Percentiles rank a stretch among this genome's conserved stretches.
Conservation (phyloP, 2,797 vertebrate species). For the Enoplosus armatus region DNA sequence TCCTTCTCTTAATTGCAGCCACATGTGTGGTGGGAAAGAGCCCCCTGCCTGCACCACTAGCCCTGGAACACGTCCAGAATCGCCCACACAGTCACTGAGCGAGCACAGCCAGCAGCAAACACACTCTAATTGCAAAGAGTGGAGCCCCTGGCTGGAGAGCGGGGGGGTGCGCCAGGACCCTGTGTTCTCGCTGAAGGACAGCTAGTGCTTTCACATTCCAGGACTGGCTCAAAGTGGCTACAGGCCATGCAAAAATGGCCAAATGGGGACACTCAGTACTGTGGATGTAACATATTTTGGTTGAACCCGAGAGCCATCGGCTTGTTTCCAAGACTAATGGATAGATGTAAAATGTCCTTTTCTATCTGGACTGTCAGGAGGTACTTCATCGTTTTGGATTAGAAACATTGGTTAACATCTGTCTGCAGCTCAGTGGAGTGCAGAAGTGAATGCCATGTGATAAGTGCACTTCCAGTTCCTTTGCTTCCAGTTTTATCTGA, state of each 20-base stretch:
- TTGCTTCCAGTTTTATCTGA: slow-evolving; percentile 46
- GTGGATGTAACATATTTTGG: slow-evolving; percentile 66
- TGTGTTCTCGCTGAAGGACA: slow-evolving; percentile 78
- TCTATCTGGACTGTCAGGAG: slow-evolving; percentile 55
- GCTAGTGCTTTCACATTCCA: slow-evolving; percentile 74
- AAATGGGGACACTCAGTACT: slow-evolving; percentile 54
- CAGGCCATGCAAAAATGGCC: slow-evolving; percentile 65
- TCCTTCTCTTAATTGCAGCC: slow-evolving; percentile 82
- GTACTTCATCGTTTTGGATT: slow-evolving; percentile 56
- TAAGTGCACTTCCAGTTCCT: slow-evolving; percentile 55
- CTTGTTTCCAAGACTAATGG: slow-evolving; percentile 71
- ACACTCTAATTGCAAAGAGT: slow-evolving; percentile 84
- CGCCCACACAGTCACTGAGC: slow-evolving; percentile 79
- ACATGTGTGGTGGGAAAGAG: slow-evolving; percentile 78
- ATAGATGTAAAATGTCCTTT: slow-evolving; percentile 68
- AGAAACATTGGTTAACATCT: slow-evolving; percentile 63
- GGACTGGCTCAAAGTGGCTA: slow-evolving; percentile 65
- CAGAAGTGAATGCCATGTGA: slow-evolving; percentile 52
- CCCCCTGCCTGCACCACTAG: slow-evolving; percentile 78
- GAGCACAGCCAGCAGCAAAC: slow-evolving; percentile 82
- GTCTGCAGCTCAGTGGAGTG: slow-evolving; percentile 63
- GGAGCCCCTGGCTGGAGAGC: slow-evolving; percentile 79
- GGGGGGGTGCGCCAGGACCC: slow-evolving; percentile 66
- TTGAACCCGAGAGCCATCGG: slow-evolving; percentile 52
- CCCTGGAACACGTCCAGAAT: slow-evolving; percentile 77